Base-by-base conservation (phyloP, 1,140 invertebrate species). In the Leptestheria dahalacensis region DNA sequence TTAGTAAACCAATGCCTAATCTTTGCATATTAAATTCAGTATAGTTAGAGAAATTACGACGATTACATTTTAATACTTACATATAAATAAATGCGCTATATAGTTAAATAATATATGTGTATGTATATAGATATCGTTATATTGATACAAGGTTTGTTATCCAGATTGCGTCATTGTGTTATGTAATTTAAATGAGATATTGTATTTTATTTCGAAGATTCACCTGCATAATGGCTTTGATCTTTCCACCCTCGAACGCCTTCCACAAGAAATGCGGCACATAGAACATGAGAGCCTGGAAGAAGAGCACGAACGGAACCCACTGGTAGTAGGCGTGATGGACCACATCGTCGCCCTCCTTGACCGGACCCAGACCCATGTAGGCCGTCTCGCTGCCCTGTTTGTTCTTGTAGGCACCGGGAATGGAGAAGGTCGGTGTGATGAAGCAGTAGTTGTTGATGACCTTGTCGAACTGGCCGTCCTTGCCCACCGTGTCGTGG, bases 381-480 rank as follows among this genome's bases (percentile, higher is more conserved):
- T 49, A 57, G 60, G 67, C 63, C 12, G 64, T 63, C 15, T 64
- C 60, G 11, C 61, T 51, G 47, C 65, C 66, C n/a, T 62, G 63
- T 21, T 59, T 61, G 56, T 64, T 64, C 18, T 64, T 60, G 25
- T 60, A 62, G 4, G 68, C 62, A 26, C 63, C 65, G 10, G 69
- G 86, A 64, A 90, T 78, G 6, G 88, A 90, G 72, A 88, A 95
- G 0, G 90, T 94, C 25, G 87, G 82, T 59, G 83, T 87, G 65
- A 95, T 91, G 76, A 91, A 95, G 71, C 91, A 96, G 68, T 85
- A 92, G 0, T 85, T 88, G 68, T 94, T 84, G 56, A 92, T 84
- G 1, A 91, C 84, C 46, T 71, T 68, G 33, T 41, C 33, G 33
- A 41, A 41, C 33, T 41, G 33, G 6, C 33, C 33, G 33, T 41